Evolutionary conservation across 1,140 invertebrate genomes (phyloP), one percentile per base, ranked within the genome.

Genomic region (Bombus confusus): DNA sequence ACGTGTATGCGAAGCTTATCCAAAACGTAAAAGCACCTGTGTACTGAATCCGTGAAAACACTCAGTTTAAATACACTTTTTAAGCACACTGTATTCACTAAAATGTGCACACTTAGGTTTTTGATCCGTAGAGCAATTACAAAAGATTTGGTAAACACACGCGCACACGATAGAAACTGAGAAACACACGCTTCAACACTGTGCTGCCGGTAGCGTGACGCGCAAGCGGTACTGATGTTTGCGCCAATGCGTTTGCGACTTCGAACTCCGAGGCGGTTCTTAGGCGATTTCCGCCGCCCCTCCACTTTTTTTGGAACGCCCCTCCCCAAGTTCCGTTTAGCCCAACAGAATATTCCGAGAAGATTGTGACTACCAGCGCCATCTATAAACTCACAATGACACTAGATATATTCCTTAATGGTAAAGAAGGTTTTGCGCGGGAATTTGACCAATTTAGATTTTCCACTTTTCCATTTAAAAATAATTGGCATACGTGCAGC

Each of bases 201-300:
- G 15, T 62, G 37, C 34, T 79, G 43, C 34, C 83, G 57, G 77
- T 78, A 80, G 31, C 28, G 83, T 41, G 76, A 72, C 62, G 79
- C 83, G 83, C 77, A 34, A 89, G 83, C 62, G 43, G 25, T 86
- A 66, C 79, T 64, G 79, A 86, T 41, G 77, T 83, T 84, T 86
- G 88, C 84, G 69, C 47, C 78, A 85, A 88, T 88, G 86, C 86
- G 52, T 76, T 68, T 88, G 59, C 83, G 74, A 68, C 88, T 73
- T 75, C 79, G 47, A 78, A 88, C 73, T 83, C 57, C 68, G 34
- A 79, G 77, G 77, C 83, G 52, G 68, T 85, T 85, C 83, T 80
- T 31, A 68, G 59, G 5, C 52, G 3, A 18, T 76, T 43, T 41
- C 72, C 43, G 12, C 3, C 73, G 25, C 31, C 28, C 80, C 9